phyloP scores from a whole-genome alignment of 2,797 vertebrate genomes.

The Myoxocephalus aenaeus region DNA sequence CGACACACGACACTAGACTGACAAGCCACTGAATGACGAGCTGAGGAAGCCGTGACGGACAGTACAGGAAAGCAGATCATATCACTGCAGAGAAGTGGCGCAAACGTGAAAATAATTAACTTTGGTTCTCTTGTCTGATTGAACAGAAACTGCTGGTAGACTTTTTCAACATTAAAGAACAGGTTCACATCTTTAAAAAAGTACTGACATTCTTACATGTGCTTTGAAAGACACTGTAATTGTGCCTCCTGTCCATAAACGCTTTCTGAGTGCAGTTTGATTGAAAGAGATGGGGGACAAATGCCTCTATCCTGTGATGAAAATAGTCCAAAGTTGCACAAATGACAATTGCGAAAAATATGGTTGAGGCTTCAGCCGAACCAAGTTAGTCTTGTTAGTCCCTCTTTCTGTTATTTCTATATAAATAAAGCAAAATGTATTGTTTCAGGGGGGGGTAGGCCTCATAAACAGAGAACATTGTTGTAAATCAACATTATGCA shows the following conservation, averaged over 20 bases:
- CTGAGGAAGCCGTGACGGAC: slow-evolving; percentile 29
- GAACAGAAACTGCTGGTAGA: not conserved
- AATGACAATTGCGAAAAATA: not conserved
- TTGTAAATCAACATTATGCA: not conserved
- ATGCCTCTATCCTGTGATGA: not conserved
- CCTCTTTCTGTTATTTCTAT: not conserved
- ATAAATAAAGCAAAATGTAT: too few relatives aligned
- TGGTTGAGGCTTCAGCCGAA: not conserved
- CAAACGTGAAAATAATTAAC: not conserved
- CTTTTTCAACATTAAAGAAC: slow-evolving; percentile 1
- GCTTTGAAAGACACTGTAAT: not conserved
- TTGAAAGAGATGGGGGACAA: not conserved
- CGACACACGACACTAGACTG: not conserved
- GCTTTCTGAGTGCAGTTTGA: not conserved
- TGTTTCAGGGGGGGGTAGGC: not conserved
- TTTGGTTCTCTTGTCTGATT: not conserved
- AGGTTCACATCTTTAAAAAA: not conserved
- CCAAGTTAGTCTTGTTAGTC: not conserved
- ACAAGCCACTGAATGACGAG: slow-evolving; percentile 12
- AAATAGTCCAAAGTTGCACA: not conserved
- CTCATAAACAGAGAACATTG: not conserved
- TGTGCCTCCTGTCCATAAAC: not conserved
- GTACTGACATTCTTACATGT: not conserved
- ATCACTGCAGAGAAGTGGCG: not conserved
- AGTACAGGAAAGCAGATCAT: slow-evolving; percentile 14